phyloP scores from a whole-genome alignment of 2,113 vertebrate species.

The Murina feae region DNA sequence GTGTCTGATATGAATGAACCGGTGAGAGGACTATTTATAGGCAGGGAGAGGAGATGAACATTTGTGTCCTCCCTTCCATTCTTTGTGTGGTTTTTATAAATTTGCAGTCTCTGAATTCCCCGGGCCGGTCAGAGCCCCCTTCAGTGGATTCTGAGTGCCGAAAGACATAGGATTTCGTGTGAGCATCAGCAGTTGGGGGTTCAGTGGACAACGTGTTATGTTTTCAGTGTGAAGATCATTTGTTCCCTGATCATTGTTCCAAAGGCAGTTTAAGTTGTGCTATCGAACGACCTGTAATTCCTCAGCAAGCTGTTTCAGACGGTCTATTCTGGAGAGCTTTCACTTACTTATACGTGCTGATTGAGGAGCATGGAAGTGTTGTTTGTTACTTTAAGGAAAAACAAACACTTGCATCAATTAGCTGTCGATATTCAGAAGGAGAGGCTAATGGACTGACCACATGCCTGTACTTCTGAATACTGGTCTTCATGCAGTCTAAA shows the following conservation, averaged over 20 bases:
- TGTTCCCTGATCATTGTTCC: conserved; percentile 64
- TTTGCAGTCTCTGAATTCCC: conserved; percentile 49
- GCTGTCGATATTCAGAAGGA: conserved; percentile 44
- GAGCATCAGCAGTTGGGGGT: conserved; percentile 37
- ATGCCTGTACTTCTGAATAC: conserved; percentile 27
- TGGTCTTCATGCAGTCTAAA: conserved; percentile 30
- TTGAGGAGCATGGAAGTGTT: conserved; percentile 50
- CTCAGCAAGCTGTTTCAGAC: conserved; percentile 50
- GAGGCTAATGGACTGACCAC: neutral
- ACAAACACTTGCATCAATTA: conserved; percentile 46
- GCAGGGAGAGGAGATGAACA: conserved; percentile 47
- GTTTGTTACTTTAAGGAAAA: conserved; percentile 65
- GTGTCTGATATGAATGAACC: conserved; percentile 52
- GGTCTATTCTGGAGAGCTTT: conserved; percentile 57
- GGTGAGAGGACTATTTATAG: conserved; percentile 56
- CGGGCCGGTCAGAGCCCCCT: neutral
- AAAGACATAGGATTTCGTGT: conserved; percentile 48
- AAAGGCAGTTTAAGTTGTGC: conserved; percentile 50
- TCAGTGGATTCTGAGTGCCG: conserved; percentile 16
- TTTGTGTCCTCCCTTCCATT: conserved; percentile 49
- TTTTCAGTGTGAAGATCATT: conserved; percentile 42
- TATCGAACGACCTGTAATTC: neutral
- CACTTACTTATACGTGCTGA: conserved; percentile 69
- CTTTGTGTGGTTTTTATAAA: conserved; percentile 57
- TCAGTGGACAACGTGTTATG: conserved; percentile 58